A percentile compares a stretch with the other conserved stretches of the same genome.
These are phyloP conservation scores for Saccostrea glomerata DNA, from an alignment of 1,140 invertebrate genomes.

Conservation along the genomic window DNA sequence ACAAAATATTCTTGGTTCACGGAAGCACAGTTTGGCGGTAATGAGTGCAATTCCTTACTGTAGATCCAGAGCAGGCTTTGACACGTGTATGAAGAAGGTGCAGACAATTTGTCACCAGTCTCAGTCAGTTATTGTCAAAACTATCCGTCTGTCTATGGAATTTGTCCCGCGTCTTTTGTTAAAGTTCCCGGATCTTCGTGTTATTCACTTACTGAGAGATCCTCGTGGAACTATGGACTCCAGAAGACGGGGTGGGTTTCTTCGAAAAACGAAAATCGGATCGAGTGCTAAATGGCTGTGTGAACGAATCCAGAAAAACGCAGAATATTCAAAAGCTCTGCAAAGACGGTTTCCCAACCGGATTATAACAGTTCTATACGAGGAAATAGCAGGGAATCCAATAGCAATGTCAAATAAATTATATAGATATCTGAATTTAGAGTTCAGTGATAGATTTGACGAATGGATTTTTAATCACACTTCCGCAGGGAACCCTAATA, in stretches of 20 bases:
- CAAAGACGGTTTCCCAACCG: slow-evolving; percentile 42
- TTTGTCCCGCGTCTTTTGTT: slow-evolving; percentile 25
- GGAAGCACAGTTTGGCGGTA: background rate
- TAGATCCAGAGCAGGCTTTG: background rate
- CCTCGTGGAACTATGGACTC: slow-evolving; percentile 54
- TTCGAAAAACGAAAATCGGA: slow-evolving; percentile 5
- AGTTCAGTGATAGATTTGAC: slow-evolving; percentile 26
- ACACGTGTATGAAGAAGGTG: background rate
- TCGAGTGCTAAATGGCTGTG: slow-evolving; percentile 37
- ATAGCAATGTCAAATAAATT: slow-evolving; percentile 34
- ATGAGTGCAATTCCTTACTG: background rate
- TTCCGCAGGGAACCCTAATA: slow-evolving; percentile 3
- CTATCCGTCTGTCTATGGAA: slow-evolving; percentile 54
- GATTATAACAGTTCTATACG: slow-evolving; percentile 52
- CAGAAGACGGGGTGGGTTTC: slow-evolving; percentile 38
- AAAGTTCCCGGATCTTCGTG: slow-evolving; percentile 41
- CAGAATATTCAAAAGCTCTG: slow-evolving; percentile 18
- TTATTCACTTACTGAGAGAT: slow-evolving; percentile 53
- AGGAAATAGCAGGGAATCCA: slow-evolving; percentile 46
- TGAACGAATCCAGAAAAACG: slow-evolving; percentile 23
- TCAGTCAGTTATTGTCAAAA: slow-evolving; percentile 42
- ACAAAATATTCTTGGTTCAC: background rate
- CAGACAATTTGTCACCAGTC: slow-evolving; percentile 12
- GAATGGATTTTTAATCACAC: slow-evolving; percentile 47
- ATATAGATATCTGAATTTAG: slow-evolving; percentile 45